Evolutionary conservation across 1,140 invertebrate species (phyloP).

Genomic region (Drosophila lacteicornis): DNA sequence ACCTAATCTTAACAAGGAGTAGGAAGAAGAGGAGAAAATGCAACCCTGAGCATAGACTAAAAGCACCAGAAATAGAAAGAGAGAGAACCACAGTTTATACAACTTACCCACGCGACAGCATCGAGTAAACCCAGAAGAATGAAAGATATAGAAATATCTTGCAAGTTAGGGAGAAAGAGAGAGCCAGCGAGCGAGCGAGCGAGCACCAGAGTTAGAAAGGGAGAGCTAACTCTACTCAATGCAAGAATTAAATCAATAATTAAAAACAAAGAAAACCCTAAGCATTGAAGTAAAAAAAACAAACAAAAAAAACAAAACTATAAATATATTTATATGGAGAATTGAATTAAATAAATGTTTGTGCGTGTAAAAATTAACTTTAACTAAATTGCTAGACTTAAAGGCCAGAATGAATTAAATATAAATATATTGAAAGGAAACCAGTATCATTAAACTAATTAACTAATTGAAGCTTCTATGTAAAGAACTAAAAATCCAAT

Average conservation of each 20-base stretch:
- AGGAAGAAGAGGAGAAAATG: conserved; percentile 31
- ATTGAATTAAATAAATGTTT: conserved; percentile 81
- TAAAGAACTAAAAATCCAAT: conserved; percentile 79
- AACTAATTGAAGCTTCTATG: conserved; percentile 83
- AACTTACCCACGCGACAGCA: conserved; percentile 78
- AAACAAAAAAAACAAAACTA: conserved; percentile 21
- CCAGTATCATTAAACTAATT: conserved; percentile 82
- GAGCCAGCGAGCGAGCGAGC: conserved; percentile 13
- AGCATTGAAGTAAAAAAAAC: conserved; percentile 25
- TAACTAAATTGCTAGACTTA: conserved; percentile 80
- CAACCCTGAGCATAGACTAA: conserved; percentile 81
- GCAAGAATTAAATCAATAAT: conserved; percentile 50
- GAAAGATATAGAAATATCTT: conserved; percentile 24
- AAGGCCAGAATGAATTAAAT: conserved; percentile 57
- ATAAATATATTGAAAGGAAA: conserved; percentile 74
- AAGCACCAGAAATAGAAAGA: conserved; percentile 51
- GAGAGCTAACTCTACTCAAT: conserved; percentile 53
- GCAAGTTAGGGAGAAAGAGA: neutral
- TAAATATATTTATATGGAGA: conserved; percentile 74
- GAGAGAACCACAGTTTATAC: conserved; percentile 54
- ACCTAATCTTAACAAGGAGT: conserved; percentile 54
- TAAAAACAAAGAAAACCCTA: conserved; percentile 29
- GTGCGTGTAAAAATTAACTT: conserved; percentile 83
- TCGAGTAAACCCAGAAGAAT: conserved; percentile 40
- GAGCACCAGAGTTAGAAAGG: conserved; percentile 45